Conservation (phyloP, 2,888 invertebrate genomes). For the Acrobasis repandana region DNA sequence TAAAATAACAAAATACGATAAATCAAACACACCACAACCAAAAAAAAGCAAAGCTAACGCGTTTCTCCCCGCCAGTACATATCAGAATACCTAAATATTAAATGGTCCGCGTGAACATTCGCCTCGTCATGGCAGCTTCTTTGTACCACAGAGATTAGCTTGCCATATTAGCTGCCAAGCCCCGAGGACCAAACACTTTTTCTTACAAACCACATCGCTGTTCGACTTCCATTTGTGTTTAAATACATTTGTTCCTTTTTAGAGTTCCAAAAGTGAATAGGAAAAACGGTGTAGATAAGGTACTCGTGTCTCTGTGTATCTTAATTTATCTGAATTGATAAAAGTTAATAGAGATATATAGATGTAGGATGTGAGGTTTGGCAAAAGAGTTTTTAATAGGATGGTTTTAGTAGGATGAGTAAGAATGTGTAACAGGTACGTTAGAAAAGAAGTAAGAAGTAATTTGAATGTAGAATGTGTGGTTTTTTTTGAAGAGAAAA, state of each 20-base stretch:
- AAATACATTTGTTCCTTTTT: slow-evolving; percentile 30
- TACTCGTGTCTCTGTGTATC: too few species aligned
- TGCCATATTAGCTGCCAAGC: slow-evolving; percentile 65
- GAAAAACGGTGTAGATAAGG: too few species aligned
- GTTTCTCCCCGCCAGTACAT: slow-evolving; percentile 55
- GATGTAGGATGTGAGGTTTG: too few species aligned
- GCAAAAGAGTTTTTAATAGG: too few species aligned
- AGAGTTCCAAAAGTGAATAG: too few species aligned
- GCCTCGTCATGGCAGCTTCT: slow-evolving; percentile 77
- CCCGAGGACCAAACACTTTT: slow-evolving; percentile 55
- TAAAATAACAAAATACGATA: background rate
- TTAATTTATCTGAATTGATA: too few species aligned
- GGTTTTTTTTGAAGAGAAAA: too few species aligned
- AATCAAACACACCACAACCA: background rate
- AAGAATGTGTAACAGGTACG: too few species aligned
- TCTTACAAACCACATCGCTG: slow-evolving; percentile 52
- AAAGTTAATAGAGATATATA: too few species aligned
- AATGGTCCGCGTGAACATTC: slow-evolving; percentile 74
- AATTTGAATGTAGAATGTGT: too few species aligned
- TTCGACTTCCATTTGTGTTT: slow-evolving; percentile 48
- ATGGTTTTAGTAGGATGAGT: too few species aligned
- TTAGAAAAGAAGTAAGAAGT: too few species aligned
- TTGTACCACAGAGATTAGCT: slow-evolving; percentile 74
- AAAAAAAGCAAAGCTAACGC: slow-evolving; percentile 3
- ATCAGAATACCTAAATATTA: slow-evolving; percentile 79